Conservation (phyloP, 2,888 invertebrate genomes). For the Archaeoteleia sp. region DNA sequence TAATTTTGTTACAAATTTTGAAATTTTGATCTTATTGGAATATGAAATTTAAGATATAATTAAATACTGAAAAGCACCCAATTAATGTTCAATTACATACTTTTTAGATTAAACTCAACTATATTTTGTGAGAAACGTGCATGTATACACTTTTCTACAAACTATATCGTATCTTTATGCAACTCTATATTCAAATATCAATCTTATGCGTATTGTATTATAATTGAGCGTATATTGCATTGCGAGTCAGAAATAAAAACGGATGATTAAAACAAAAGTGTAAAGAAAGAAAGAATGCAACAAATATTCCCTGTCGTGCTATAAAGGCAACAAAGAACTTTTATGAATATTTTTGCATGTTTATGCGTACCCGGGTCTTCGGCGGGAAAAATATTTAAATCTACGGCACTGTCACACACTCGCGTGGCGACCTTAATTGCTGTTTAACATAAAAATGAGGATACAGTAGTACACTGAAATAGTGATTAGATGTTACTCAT, state of each 20-base stretch:
- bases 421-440: slow-evolving; percentile 37
- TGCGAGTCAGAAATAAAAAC: slow-evolving; percentile 39
- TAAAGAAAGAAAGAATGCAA: slow-evolving; percentile 24
- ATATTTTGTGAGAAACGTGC: no score
- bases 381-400: slow-evolving; percentile 48
- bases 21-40: no score
- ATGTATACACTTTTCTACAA: no score
- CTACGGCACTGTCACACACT: slow-evolving; percentile 31
- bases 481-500: slow-evolving; percentile 22
- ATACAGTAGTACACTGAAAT: slow-evolving; percentile 32
- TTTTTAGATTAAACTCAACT: no score
- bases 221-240: slow-evolving; percentile 43
- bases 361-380: slow-evolving; percentile 46
- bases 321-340: slow-evolving; percentile 49
- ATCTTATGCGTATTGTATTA: no score
- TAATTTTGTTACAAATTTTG: no score
- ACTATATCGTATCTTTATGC: no score
- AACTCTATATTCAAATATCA: no score
- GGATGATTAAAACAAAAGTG: slow-evolving; percentile 27
- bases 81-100: no score
- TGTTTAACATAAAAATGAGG: slow-evolving; percentile 40
- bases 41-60: no score
- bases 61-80: no score
- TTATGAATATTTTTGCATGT: slow-evolving; percentile 53
- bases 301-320: slow-evolving; percentile 43